Percentiles rank a stretch among this genome's conserved stretches.
phyloP scores from a whole-genome alignment of 2,888 invertebrate species.

The Stenoptilia bipunctidactyla region DNA sequence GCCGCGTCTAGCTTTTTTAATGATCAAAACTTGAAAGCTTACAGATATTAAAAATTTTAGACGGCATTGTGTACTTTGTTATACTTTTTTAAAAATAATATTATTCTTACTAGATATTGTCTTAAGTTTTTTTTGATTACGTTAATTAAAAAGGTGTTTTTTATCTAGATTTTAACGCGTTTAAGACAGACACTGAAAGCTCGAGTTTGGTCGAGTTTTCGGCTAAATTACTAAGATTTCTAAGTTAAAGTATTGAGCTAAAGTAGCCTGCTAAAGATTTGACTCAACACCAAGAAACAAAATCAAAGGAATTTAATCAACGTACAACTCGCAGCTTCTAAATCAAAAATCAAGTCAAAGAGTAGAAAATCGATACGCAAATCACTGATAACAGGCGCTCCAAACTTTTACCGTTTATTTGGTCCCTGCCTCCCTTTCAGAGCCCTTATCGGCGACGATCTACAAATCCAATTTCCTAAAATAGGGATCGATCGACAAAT shows the following conservation, averaged over 20 bases:
- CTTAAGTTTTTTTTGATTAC: background rate
- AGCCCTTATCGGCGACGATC: conserved; percentile 56
- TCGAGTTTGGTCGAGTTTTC: too few relatives aligned
- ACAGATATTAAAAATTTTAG: background rate
- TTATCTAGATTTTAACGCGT: too few relatives aligned
- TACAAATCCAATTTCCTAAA: conserved; percentile 73
- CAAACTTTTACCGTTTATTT: background rate
- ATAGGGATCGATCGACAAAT: conserved; percentile 72
- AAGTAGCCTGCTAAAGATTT: too few relatives aligned
- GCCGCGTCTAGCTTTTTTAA: conserved; percentile 3
- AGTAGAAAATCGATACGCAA: background rate
- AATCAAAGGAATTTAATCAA: too few relatives aligned
- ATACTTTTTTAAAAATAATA: background rate
- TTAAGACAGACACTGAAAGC: too few relatives aligned
- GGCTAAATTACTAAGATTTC: too few relatives aligned
- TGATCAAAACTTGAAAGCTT: conserved; percentile 3
- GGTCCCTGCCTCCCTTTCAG: conserved; percentile 27
- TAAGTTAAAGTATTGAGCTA: too few relatives aligned
- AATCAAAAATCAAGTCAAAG: background rate
- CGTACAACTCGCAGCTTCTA: background rate
- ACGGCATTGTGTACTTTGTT: background rate
- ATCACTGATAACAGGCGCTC: background rate
- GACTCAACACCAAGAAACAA: too few relatives aligned
- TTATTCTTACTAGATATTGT: background rate
- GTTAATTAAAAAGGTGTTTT: background rate